Base-by-base conservation (phyloP, 2,113 vertebrate species). In the Pandion haliaetus region DNA sequence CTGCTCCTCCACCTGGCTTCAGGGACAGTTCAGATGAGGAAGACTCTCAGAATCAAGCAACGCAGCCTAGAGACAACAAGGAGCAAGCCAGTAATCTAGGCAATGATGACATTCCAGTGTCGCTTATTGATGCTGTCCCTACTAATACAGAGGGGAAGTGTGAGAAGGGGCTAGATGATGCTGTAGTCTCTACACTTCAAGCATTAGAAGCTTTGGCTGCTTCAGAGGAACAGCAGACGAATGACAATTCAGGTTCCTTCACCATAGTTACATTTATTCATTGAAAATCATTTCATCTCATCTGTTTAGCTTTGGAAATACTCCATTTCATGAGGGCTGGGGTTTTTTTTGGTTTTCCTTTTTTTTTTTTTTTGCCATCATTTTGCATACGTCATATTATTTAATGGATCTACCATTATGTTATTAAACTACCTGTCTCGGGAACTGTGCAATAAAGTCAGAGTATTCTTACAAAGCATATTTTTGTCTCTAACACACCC, bases 171-270 rank as follows among this genome's bases (percentile, higher is more conserved):
- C 97, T 99, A 91, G 99, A 99, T 87, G 98, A 98, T 83, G 98
- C 98, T 10, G 98, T 99, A 49, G 99, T 99, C 87, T 99, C 99
- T 96, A 99, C 99, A 10, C 98, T 99, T 96, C 99, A 99, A 97
- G 99, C 99, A 36, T 98, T 99, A 31, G 99, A 99, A 97, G 99
- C 99, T 71, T 98, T 99, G 86, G 99, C 99, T 89, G 99, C 99
- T 72, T 99, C 99, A 73, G 99, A 99, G 97, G 99, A 99, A 95
- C 99, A 99, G 96, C 99, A 99, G 98, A 99, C 99, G 77, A 99
- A 99, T 98, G 99, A 98, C 98, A 99, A 98, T 98, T 99, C 99
- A 99, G 99, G 99, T 99, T 99, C 99, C 99, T 99, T 99, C 98
- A 98, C 98, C 96, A 99, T 99, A 98, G 99, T 99, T 98, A 99